Percentiles rank a stretch among this genome's conserved stretches.
Conservation (phyloP, 2,888 invertebrate species). For the Ditula angustiorana region DNA sequence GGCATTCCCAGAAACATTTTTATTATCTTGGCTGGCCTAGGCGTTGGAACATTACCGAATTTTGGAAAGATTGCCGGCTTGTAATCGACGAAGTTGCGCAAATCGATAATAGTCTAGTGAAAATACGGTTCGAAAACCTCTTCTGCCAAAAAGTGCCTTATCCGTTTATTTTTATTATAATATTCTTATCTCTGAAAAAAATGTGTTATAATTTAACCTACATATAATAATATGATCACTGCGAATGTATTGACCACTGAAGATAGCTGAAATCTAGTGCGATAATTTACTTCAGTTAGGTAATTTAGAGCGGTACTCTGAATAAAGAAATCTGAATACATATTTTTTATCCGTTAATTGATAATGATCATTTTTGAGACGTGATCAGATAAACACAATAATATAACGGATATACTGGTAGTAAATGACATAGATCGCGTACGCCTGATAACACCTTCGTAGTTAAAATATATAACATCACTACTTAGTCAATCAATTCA, state of each 20-base stretch:
- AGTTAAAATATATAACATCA: too few species aligned
- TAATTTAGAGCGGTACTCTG: neutral
- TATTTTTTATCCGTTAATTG: neutral
- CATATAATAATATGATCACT: too few species aligned
- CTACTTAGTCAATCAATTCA: too few species aligned
- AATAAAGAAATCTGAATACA: neutral
- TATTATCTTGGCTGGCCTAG: conserved; percentile 62
- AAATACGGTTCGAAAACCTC: conserved; percentile 65
- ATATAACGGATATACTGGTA: neutral
- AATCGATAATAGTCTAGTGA: conserved; percentile 63
- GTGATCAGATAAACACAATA: neutral
- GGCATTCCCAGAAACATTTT: conserved; percentile 53
- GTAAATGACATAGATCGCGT: too few species aligned
- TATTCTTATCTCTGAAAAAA: conserved; percentile 20
- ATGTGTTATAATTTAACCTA: conserved; percentile 8
- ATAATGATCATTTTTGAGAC: neutral
- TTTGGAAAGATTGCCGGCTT: conserved; percentile 58
- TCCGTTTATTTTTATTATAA: conserved; percentile 28
- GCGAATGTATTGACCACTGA: too few species aligned
- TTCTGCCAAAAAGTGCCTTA: conserved; percentile 51
- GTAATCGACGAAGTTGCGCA: conserved; percentile 71
- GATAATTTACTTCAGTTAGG: neutral
- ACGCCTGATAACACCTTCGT: too few species aligned
- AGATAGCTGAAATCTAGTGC: too few species aligned
- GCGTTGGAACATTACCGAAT: conserved; percentile 50